Conservation (phyloP, 1,140 invertebrate genomes). For the Drosophila leontia region DNA sequence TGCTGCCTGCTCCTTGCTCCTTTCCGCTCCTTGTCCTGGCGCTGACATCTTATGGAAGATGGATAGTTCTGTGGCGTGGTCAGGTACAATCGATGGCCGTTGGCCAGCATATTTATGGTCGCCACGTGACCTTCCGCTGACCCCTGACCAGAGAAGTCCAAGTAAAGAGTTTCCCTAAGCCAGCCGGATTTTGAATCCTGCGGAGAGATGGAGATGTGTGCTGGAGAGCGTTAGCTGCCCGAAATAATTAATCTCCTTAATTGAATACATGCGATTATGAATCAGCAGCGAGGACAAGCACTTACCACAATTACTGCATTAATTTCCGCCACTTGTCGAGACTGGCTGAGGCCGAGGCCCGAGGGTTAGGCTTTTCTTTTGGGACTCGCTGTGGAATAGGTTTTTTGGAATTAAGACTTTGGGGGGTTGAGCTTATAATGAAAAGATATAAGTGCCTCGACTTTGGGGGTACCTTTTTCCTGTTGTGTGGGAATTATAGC, state of each 20-base stretch:
- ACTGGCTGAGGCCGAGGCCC: not conserved
- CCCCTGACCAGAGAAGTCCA: slow-evolving; percentile 33
- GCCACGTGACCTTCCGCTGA: slow-evolving; percentile 64
- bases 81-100: slow-evolving; percentile 66
- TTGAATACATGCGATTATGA: slow-evolving; percentile 54
- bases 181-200: slow-evolving; percentile 32
- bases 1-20: not conserved
- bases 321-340: slow-evolving; percentile 62
- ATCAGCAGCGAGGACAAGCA: slow-evolving; percentile 64
- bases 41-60: slow-evolving; percentile 72
- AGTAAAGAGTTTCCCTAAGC: slow-evolving; percentile 34
- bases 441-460: not conserved
- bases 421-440: slow-evolving; percentile 10
- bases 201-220: slow-evolving; percentile 2
- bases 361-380: slow-evolving; percentile 19
- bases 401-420: slow-evolving; percentile 12
- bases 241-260: slow-evolving; percentile 59
- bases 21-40: slow-evolving; percentile 18
- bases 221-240: slow-evolving; percentile 8
- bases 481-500: not conserved
- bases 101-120: slow-evolving; percentile 67
- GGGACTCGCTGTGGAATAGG: slow-evolving; percentile 2
- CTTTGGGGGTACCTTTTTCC: not conserved
- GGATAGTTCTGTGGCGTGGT: slow-evolving; percentile 73
- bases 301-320: slow-evolving; percentile 80